phyloP scores from a whole-genome alignment of 2,888 invertebrate species.

The Salticus scenicus region DNA sequence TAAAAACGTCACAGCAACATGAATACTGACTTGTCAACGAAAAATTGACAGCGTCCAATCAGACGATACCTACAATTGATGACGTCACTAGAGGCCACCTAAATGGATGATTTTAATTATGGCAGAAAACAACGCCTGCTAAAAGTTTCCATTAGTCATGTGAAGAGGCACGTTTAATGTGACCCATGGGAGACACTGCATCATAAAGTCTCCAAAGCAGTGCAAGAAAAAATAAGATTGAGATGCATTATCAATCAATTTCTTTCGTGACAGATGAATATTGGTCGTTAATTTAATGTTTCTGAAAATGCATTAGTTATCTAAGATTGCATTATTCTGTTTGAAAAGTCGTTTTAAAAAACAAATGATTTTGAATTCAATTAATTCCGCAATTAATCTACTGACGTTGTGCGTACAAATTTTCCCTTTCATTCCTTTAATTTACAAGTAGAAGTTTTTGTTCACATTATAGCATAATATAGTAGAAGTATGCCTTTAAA shows the following conservation, averaged over 20 bases:
- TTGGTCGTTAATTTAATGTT: conserved; percentile 1
- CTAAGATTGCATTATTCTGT: not conserved
- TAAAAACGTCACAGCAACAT: not conserved
- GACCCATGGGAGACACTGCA: not conserved
- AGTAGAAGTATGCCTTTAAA: no score
- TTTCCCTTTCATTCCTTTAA: no score
- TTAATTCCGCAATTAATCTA: no score
- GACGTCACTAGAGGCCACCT: conserved; percentile 7
- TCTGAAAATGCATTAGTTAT: not conserved
- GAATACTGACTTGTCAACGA: not conserved
- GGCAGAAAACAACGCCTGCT: conserved; percentile 12
- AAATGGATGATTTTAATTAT: conserved; percentile 11
- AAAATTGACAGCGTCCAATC: conserved; percentile 3
- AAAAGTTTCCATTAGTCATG: conserved; percentile 15
- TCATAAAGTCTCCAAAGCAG: not conserved
- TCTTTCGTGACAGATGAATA: not conserved
- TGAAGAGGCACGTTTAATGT: conserved; percentile 15
- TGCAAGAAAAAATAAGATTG: not conserved
- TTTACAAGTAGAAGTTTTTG: no score
- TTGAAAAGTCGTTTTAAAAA: not conserved
- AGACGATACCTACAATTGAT: not conserved
- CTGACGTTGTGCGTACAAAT: no score
- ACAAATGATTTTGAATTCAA: no score
- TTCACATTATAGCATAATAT: no score
- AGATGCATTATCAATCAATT: not conserved